These are phyloP conservation scores for Goniozus legneri DNA, from an alignment of 1,140 invertebrate species.

Conservation along the genomic window DNA sequence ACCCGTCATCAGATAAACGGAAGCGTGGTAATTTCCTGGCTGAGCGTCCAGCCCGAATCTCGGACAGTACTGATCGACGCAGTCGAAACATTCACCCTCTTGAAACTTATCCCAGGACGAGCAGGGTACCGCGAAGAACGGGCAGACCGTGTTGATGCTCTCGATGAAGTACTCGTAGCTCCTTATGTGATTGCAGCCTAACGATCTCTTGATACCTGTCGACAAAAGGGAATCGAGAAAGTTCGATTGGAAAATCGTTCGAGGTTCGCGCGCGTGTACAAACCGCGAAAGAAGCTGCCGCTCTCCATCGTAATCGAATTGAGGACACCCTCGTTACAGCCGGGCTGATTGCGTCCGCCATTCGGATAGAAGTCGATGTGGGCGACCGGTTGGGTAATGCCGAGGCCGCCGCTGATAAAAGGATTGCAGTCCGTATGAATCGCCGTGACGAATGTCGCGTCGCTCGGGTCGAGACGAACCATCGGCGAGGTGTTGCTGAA, in stretches of 20 bases:
- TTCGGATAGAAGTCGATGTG: constrained; percentile 91
- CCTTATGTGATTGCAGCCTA: constrained; percentile 82
- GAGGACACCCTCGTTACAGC: constrained; percentile 71
- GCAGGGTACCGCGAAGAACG: constrained; percentile 74
- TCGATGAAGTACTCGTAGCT: constrained; percentile 84
- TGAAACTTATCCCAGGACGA: constrained; percentile 73
- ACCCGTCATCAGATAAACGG: constrained; percentile 69
- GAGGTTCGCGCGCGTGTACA: background rate
- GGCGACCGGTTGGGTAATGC: constrained; percentile 75
- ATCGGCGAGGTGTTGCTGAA: constrained; percentile 79
- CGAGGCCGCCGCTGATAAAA: constrained; percentile 76
- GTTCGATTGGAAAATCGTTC: background rate
- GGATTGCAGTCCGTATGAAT: constrained; percentile 85
- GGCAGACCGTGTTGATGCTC: constrained; percentile 73
- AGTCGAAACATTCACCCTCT: constrained; percentile 71
- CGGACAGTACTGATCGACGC: constrained; percentile 66
- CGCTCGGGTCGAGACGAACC: constrained; percentile 79
- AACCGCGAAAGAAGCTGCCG: constrained; percentile 62
- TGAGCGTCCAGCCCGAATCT: constrained; percentile 66
- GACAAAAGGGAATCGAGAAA: background rate
- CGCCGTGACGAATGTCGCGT: constrained; percentile 82
- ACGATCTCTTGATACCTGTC: constrained; percentile 67
- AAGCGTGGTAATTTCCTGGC: constrained; percentile 56
- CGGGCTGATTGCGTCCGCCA: constrained; percentile 80
- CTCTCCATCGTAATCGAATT: constrained; percentile 66